phyloP scores from a whole-genome alignment of 2,113 vertebrate genomes.

The Dermatemys mawii region DNA sequence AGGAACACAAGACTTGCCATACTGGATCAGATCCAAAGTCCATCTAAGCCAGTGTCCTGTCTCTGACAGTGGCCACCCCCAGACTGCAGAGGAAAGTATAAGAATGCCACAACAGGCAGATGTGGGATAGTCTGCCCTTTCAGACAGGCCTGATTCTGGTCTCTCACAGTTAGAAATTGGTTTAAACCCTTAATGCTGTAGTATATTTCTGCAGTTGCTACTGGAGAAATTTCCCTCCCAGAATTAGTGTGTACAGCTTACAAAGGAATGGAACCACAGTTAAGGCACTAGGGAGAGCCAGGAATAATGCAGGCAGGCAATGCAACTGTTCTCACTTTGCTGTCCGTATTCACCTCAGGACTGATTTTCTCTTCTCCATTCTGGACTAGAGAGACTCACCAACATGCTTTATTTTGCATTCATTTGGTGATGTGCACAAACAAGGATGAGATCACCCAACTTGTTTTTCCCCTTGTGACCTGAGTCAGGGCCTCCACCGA shows the following conservation, averaged over 20 bases:
- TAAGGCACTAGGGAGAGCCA: background rate
- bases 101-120: background rate
- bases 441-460: constrained; percentile 3
- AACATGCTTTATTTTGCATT: fast-evolving
- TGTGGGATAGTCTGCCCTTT: background rate
- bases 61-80: background rate
- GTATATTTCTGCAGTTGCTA: background rate
- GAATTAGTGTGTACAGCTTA: background rate
- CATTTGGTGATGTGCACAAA: background rate
- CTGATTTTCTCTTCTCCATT: background rate
- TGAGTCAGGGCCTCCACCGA: background rate
- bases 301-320: background rate
- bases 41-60: background rate
- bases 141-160: background rate
- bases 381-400: background rate
- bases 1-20: no score
- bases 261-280: background rate
- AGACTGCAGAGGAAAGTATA: background rate
- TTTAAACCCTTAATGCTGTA: background rate
- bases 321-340: background rate
- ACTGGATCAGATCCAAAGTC: background rate
- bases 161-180: background rate
- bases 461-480: constrained; percentile 32
- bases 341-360: background rate
- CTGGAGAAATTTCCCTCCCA: background rate